phyloP scores from a whole-genome alignment of 1,140 invertebrate species.

The Muscidifurax raptorellus region DNA sequence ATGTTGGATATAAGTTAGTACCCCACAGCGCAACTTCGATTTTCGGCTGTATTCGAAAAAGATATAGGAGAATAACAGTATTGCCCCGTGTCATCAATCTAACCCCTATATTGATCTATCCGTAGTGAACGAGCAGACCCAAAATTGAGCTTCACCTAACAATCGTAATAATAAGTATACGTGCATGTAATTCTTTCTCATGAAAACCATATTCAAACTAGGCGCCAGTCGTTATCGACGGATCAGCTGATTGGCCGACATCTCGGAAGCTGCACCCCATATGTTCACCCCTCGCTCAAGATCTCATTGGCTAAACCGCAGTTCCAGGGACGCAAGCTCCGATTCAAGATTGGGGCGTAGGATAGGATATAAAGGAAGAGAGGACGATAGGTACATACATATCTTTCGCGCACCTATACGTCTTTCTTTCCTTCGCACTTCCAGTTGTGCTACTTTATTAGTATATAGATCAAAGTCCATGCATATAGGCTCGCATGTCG shows the following conservation, averaged over 20 bases:
- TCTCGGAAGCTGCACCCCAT: no score
- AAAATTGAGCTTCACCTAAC: no score
- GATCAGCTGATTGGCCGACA: background rate
- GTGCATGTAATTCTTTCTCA: background rate
- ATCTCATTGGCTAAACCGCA: background rate
- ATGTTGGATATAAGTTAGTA: no score
- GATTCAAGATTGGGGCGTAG: constrained; percentile 21
- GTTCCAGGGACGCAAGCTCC: background rate
- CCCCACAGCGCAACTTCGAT: no score
- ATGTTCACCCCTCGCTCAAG: background rate
- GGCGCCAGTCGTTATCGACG: constrained; percentile 1
- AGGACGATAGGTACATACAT: background rate
- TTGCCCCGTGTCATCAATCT: no score
- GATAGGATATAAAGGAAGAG: background rate
- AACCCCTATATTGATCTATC: no score
- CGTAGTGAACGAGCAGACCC: no score
- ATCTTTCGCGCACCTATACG: background rate
- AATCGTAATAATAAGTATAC: background rate
- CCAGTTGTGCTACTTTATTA: background rate
- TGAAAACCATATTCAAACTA: background rate
- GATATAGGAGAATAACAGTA: no score
- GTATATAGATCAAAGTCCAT: background rate
- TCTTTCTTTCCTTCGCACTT: background rate
- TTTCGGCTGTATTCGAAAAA: no score
- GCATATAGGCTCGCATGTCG: background rate